phyloP scores from a whole-genome alignment of 2,113 vertebrate genomes.

The Gasterosteus nipponicus region DNA sequence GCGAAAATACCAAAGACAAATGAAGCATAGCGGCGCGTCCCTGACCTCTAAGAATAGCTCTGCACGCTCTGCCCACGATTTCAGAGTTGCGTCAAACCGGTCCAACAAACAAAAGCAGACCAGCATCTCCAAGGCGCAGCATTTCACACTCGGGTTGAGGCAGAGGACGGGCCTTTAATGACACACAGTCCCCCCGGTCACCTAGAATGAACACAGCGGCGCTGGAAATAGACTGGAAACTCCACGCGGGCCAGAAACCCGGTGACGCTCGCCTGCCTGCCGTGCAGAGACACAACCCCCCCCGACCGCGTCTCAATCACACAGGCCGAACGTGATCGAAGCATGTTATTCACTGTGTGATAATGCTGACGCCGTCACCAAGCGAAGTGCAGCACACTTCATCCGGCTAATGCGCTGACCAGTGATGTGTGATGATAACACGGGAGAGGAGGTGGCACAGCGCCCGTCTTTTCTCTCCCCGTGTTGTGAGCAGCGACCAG shows the following conservation, averaged over 20 bases:
- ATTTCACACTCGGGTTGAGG: conserved; percentile 75
- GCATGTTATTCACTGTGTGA: conserved; percentile 42
- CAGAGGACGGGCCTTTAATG: conserved; percentile 74
- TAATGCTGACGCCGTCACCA: conserved; percentile 43
- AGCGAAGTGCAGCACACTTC: conserved; percentile 25
- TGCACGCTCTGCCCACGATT: conserved; percentile 51
- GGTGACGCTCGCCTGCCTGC: conserved; percentile 50
- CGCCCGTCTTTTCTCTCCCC: conserved; percentile 33
- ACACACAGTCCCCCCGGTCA: conserved; percentile 72
- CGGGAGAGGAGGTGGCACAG: conserved; percentile 35
- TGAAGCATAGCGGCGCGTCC: neutral
- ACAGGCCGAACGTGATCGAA: conserved; percentile 49
- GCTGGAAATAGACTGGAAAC: conserved; percentile 78
- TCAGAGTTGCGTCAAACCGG: conserved; percentile 40
- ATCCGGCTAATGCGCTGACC: conserved; percentile 53
- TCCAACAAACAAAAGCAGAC: conserved; percentile 66
- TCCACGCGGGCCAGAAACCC: conserved; percentile 60
- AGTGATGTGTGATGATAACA: conserved; percentile 57
- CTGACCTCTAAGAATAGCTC: conserved; percentile 41
- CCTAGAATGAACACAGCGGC: conserved; percentile 72
- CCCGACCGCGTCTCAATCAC: conserved; percentile 44
- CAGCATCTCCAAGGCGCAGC: conserved; percentile 67
- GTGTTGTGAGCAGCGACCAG: conserved; percentile 38
- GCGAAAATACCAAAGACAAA: neutral
- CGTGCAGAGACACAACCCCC: conserved; percentile 12